Evolutionary conservation across 2,797 vertebrate species (phyloP).

Genomic region (Notolepis coatsorum): DNA sequence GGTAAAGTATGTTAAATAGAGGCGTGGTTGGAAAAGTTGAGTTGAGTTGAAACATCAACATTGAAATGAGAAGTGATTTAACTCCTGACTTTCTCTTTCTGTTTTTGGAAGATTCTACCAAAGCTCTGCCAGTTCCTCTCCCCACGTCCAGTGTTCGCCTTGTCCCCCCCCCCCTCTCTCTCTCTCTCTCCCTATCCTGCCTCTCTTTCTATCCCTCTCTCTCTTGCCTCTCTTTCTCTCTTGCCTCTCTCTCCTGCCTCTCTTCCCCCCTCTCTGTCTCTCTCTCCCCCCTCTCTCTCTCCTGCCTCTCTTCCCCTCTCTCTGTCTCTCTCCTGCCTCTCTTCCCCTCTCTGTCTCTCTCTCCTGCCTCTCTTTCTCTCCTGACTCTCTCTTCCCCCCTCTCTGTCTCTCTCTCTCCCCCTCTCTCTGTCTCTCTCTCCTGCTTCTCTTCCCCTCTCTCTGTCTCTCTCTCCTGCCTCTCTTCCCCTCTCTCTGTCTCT

Average conservation of each 20-base stretch:
- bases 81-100: conserved; percentile 22
- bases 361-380: background rate
- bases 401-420: conserved; percentile 13
- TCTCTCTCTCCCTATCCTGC: background rate
- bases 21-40: conserved; percentile 15
- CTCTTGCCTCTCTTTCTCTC: background rate
- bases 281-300: background rate
- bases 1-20: background rate
- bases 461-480: conserved; percentile 18
- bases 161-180: conserved; percentile 31
- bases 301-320: conserved; percentile 26
- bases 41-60: conserved; percentile 42
- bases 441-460: conserved; percentile 14
- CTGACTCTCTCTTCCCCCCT: conserved; percentile 25
- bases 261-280: background rate
- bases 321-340: background rate
- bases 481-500: too few relatives aligned
- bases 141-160: conserved; percentile 54
- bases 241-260: conserved; percentile 28
- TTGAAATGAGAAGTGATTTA: conserved; percentile 53
- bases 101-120: conserved; percentile 44
- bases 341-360: conserved; percentile 33
- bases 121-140: too few relatives aligned
- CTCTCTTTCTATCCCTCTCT: conserved; percentile 33
- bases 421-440: conserved; percentile 24